These are phyloP conservation scores for Drosophila demipolita DNA, from an alignment of 2,888 invertebrate species.

Conservation along the genomic window DNA sequence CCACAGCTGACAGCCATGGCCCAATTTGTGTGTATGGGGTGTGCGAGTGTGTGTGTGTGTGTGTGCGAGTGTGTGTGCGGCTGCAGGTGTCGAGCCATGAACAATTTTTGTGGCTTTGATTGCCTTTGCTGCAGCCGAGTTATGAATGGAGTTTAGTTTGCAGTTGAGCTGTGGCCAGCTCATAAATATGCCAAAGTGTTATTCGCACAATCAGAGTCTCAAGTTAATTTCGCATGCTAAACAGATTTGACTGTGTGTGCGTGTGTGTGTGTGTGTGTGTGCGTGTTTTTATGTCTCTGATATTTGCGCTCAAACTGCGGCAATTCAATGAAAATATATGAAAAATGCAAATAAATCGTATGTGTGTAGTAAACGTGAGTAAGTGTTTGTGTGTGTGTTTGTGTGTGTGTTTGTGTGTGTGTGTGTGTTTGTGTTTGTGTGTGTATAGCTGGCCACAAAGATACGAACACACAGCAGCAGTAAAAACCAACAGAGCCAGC, in stretches of 20 bases:
- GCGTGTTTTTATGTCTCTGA: constrained; percentile 42
- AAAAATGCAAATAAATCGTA: constrained; percentile 79
- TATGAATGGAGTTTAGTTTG: constrained; percentile 77
- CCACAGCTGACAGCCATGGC: constrained; percentile 72
- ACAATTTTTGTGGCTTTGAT: constrained; percentile 79
- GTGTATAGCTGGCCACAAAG: constrained; percentile 48
- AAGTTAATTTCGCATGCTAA: constrained; percentile 68
- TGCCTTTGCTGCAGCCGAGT: constrained; percentile 67
- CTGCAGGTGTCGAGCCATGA: constrained; percentile 71
- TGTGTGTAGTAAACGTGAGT: constrained; percentile 30
- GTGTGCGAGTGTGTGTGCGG: constrained; percentile 10
- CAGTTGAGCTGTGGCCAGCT: constrained; percentile 61
- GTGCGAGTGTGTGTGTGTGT: constrained; percentile 1
- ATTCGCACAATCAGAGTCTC: constrained; percentile 60
- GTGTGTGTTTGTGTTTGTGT: background rate
- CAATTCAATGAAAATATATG: constrained; percentile 76
- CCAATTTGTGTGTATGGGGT: constrained; percentile 44
- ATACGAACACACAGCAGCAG: constrained; percentile 28
- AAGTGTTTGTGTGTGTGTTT: background rate
- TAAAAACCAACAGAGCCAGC: constrained; percentile 53
- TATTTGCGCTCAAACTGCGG: constrained; percentile 74
- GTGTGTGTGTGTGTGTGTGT: constrained; percentile 4
- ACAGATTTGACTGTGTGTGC: constrained; percentile 37
- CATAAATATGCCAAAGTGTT: constrained; percentile 70
- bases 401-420: background rate